A percentile compares a stretch with the other conserved stretches of the same genome.
Evolutionary conservation across 1,140 invertebrate genomes (phyloP).

Genomic region (Panulirus ornatus): DNA sequence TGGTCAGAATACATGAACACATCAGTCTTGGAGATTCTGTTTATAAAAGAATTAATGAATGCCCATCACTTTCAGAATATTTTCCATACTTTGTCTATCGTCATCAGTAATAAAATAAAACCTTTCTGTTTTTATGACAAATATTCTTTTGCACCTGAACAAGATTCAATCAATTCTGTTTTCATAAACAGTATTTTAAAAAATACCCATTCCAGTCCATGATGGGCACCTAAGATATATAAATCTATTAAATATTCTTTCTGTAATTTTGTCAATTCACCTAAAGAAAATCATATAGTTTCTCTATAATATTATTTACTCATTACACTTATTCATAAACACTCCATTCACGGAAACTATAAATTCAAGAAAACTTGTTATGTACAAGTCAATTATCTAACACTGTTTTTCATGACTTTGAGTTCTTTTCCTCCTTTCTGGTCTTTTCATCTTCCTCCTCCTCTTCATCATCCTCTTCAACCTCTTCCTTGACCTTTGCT

Average conservation of each 20-base stretch:
- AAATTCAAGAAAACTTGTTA: constrained; percentile 24
- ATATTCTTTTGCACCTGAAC: constrained; percentile 14
- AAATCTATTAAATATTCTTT: constrained; percentile 49
- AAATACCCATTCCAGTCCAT: not conserved
- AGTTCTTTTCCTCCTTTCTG: constrained; percentile 59
- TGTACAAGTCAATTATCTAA: constrained; percentile 6
- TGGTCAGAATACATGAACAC: constrained; percentile 32
- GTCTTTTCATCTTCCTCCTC: constrained; percentile 61
- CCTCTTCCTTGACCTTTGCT: constrained; percentile 43
- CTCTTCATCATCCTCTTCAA: constrained; percentile 62
- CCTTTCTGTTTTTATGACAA: constrained; percentile 19
- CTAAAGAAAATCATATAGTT: constrained; percentile 13
- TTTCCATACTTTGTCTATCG: not conserved
- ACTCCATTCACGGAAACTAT: constrained; percentile 24
- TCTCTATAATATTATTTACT: constrained; percentile 32
- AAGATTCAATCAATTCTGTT: not conserved
- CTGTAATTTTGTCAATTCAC: constrained; percentile 20
- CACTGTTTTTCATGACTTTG: constrained; percentile 45
- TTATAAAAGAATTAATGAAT: constrained; percentile 32
- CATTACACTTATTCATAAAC: constrained; percentile 41
- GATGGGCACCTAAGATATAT: not conserved
- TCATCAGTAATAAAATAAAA: constrained; percentile 35
- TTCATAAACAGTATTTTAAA: constrained; percentile 5
- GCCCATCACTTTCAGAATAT: not conserved
- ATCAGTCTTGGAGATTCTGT: constrained; percentile 44